A percentile compares a stretch with the other conserved stretches of the same genome.
Evolutionary conservation across 2,113 vertebrate genomes (phyloP).

Genomic region (Eulacestoma nigropectus): DNA sequence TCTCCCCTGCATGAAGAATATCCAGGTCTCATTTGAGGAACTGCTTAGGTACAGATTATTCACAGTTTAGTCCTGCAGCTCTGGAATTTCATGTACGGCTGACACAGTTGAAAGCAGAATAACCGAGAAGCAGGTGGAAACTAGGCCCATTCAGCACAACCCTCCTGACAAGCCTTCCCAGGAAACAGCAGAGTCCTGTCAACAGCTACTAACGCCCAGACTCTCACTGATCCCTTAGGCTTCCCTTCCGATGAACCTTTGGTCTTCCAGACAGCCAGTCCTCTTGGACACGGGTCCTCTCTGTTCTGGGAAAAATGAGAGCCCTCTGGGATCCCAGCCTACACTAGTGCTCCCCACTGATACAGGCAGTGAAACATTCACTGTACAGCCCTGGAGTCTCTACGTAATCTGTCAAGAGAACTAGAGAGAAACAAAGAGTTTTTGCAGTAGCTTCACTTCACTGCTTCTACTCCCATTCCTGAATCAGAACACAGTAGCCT

Average conservation of each 20-base stretch:
- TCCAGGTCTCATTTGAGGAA: not conserved
- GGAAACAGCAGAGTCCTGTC: not conserved
- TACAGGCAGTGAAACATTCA: not conserved
- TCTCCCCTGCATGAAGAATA: not conserved
- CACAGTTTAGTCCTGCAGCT: not conserved
- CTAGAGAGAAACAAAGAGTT: not conserved
- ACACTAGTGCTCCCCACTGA: not conserved
- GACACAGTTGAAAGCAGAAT: not conserved
- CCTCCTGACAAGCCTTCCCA: not conserved
- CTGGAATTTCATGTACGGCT: not conserved
- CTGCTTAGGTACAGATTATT: not conserved
- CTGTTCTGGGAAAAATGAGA: not conserved
- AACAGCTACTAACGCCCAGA: not conserved
- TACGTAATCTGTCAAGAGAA: not conserved
- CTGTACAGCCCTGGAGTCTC: not conserved
- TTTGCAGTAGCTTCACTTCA: not conserved
- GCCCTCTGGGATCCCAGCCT: not conserved
- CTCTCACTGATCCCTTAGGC: not conserved
- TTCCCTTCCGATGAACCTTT: fast-evolving
- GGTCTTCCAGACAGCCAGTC: not conserved
- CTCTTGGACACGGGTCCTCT: not conserved
- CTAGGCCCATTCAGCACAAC: not conserved
- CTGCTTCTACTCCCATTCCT: not conserved
- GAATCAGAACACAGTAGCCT: not conserved
- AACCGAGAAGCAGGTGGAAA: not conserved